phyloP scores from a whole-genome alignment of 1,140 invertebrate species.

The Coptotermes formosanus region DNA sequence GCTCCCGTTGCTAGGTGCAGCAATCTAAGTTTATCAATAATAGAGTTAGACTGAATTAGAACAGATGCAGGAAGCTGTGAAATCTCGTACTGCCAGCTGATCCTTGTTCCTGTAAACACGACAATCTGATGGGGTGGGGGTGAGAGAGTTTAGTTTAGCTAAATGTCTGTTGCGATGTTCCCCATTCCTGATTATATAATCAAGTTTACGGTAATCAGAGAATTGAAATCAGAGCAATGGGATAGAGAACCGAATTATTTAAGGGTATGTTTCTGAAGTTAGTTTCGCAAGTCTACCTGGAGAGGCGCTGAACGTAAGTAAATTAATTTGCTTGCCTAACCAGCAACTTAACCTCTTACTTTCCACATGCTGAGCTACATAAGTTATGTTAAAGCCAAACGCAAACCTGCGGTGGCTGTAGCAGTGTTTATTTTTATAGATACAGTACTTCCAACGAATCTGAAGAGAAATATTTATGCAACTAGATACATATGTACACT shows the following conservation, averaged over 20 bases:
- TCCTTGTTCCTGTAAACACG: neutral
- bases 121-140: neutral
- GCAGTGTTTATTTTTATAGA: neutral
- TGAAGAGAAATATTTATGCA: no score
- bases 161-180: neutral
- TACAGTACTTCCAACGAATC: no score
- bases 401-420: neutral
- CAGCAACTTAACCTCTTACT: neutral
- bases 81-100: neutral
- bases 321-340: neutral
- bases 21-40: constrained; percentile 9
- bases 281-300: neutral
- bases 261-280: neutral
- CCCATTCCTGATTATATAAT: neutral
- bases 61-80: neutral
- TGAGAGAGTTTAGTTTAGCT: neutral
- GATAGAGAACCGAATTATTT: constrained; percentile 15
- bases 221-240: neutral
- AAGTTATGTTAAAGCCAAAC: neutral
- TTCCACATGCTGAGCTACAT: neutral
- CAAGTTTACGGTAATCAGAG: constrained; percentile 9
- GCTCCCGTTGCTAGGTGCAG: neutral
- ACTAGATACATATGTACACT: no score
- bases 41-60: neutral
- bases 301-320: neutral